These are phyloP conservation scores for Epinephelus awoara DNA, from an alignment of 2,797 vertebrate species.

Conservation along the genomic window DNA sequence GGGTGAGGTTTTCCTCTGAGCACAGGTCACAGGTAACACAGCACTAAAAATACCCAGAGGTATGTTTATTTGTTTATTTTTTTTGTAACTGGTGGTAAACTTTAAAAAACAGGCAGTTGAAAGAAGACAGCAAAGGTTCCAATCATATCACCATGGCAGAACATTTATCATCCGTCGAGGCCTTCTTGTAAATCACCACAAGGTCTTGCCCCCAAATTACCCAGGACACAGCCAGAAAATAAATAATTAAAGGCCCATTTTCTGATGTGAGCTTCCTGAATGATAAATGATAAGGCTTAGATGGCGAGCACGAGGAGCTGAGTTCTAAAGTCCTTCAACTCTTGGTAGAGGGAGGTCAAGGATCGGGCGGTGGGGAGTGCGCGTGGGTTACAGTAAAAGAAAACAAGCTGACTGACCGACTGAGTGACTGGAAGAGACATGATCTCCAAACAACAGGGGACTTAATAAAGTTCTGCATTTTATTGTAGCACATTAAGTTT, in stretches of 20 bases:
- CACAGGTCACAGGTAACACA: neutral
- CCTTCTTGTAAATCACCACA: conserved; percentile 66
- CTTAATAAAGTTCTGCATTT: neutral
- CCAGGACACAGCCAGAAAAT: conserved; percentile 60
- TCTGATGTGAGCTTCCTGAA: conserved; percentile 51
- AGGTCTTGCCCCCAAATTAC: conserved; percentile 66
- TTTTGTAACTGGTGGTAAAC: neutral
- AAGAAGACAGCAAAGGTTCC: conserved; percentile 29
- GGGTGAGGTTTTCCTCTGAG: too few relatives aligned
- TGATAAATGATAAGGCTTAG: conserved; percentile 57
- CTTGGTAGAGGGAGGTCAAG: conserved; percentile 23
- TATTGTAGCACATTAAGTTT: neutral
- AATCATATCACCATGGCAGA: conserved; percentile 44
- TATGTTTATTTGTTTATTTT: neutral
- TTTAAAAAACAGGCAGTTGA: conserved; percentile 9
- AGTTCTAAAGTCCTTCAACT: conserved; percentile 44
- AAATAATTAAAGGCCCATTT: conserved; percentile 71
- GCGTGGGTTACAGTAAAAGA: neutral
- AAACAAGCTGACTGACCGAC: neutral
- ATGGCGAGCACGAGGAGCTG: neutral
- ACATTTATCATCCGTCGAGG: conserved; percentile 54
- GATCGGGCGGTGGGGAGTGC: neutral
- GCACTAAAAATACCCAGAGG: neutral
- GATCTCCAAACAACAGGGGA: neutral
- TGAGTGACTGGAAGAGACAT: neutral